Conservation (phyloP, 2,797 vertebrate genomes). For the Capromys pilorides region DNA sequence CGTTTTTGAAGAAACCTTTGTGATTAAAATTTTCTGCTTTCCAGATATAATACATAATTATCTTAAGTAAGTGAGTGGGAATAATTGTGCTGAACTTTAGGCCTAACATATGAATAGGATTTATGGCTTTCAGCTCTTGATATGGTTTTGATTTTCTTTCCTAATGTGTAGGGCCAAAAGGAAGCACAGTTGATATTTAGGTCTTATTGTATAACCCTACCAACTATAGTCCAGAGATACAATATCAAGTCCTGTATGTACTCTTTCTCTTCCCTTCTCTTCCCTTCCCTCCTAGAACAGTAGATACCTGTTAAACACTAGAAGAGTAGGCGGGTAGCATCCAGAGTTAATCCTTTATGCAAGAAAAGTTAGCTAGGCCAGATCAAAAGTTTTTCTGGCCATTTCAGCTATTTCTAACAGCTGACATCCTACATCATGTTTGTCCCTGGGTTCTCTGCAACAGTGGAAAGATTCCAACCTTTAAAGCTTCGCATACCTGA, state of each 20-base stretch:
- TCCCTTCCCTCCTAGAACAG: neutral
- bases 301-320: neutral
- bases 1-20: neutral
- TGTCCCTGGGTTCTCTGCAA: neutral
- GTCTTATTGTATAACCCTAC: neutral
- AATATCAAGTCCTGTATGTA: slow-evolving; percentile 1
- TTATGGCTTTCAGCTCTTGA: neutral
- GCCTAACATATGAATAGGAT: neutral
- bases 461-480: neutral
- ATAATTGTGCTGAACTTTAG: neutral
- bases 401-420: neutral
- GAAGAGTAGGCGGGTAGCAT: neutral
- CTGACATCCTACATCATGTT: neutral
- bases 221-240: neutral
- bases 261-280: neutral
- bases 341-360: neutral
- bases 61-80: neutral
- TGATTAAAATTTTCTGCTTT: neutral
- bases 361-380: neutral
- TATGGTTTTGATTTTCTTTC: slow-evolving; percentile 35
- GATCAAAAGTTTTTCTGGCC: neutral
- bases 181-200: neutral
- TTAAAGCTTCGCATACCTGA: neutral
- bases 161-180: neutral
- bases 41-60: neutral